phyloP scores from a whole-genome alignment of 2,888 invertebrate genomes.

The Teleogryllus oceanicus region DNA sequence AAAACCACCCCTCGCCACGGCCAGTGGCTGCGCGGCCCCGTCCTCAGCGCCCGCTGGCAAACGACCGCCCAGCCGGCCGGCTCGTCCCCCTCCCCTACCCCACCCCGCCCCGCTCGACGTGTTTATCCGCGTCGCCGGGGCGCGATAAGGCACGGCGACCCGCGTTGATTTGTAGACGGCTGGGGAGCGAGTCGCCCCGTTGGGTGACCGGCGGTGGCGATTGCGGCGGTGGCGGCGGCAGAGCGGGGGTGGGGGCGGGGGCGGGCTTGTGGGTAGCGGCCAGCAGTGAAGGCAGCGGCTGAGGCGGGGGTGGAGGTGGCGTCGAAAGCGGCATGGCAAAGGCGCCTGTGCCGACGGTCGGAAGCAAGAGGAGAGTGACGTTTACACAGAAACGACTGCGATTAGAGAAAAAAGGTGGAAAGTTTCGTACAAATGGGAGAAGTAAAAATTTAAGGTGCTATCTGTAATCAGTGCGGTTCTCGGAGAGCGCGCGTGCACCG shows the following conservation, averaged over 20 bases:
- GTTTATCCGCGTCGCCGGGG: constrained; percentile 9
- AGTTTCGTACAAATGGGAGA: no score
- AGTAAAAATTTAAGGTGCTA: no score
- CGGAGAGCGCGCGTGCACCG: no score
- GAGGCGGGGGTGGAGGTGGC: neutral
- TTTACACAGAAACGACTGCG: no score
- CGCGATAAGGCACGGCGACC: constrained; percentile 3
- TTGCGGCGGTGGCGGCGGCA: neutral
- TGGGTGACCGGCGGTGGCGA: neutral
- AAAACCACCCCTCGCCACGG: no score
- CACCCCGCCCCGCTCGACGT: neutral
- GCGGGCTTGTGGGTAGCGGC: neutral
- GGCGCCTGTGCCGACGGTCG: no score
- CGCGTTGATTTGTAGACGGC: neutral
- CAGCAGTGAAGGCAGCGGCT: neutral
- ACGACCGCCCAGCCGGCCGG: neutral
- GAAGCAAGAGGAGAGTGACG: no score
- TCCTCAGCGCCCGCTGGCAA: no score
- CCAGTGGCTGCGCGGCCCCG: no score
- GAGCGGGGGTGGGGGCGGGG: neutral
- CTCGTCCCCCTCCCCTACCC: neutral
- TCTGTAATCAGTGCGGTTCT: no score
- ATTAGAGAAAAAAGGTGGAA: no score
- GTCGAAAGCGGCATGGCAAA: neutral
- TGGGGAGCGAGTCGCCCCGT: neutral